Evolutionary conservation across 2,113 vertebrate species (phyloP).

Genomic region (Chionomys nivalis): DNA sequence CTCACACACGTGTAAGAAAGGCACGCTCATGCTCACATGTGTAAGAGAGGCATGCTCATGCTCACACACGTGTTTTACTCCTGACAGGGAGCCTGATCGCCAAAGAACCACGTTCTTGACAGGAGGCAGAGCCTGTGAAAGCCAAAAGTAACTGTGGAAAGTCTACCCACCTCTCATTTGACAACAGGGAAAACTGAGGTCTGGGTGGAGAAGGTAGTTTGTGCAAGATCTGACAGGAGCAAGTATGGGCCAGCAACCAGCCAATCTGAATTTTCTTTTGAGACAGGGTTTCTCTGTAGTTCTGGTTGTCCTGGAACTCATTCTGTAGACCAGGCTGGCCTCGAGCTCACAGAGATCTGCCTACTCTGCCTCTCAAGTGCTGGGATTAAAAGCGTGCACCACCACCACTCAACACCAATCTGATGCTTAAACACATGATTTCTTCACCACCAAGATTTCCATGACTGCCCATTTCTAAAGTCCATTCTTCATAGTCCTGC

Average conservation of each 20-base stretch:
- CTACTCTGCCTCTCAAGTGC: not conserved
- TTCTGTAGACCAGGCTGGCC: not conserved
- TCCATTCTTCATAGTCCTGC: not conserved
- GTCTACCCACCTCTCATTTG: not conserved
- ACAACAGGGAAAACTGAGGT: not conserved
- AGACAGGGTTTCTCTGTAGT: not conserved
- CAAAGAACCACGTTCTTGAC: not conserved
- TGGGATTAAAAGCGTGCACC: not conserved
- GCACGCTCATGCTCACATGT: not conserved
- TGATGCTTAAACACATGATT: not conserved
- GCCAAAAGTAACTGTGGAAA: not conserved
- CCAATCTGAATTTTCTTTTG: not conserved
- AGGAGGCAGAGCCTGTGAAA: not conserved
- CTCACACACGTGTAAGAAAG: not conserved
- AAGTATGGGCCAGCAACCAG: not conserved
- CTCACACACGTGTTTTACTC: not conserved
- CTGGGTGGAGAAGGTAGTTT: not conserved
- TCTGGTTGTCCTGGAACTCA: not conserved
- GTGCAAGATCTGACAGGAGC: not conserved
- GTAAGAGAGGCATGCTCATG: not conserved
- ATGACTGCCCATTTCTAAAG: not conserved
- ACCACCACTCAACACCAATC: not conserved
- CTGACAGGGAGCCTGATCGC: not conserved
- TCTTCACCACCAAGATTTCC: not conserved
- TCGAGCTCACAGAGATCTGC: not conserved